Evolutionary conservation across 2,888 invertebrate species (phyloP).

Genomic region (Agrotis exclamationis): DNA sequence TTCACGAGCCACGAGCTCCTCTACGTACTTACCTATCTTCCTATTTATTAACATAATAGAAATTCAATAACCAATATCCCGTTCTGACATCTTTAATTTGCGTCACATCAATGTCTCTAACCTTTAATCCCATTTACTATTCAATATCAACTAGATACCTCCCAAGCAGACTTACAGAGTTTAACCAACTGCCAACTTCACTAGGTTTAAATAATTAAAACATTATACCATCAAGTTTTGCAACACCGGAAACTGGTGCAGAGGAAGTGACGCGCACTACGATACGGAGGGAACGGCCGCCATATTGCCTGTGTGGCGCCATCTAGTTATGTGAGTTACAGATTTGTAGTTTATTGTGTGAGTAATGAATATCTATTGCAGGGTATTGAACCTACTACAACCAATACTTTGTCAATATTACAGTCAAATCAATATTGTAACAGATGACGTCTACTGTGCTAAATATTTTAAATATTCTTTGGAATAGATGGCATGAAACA

Average conservation of each 20-base stretch:
- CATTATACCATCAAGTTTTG: constrained; percentile 52
- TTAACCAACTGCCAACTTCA: constrained; percentile 3
- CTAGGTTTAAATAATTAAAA: constrained; percentile 51
- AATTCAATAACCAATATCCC: background rate
- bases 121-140: constrained; percentile 14
- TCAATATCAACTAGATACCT: background rate
- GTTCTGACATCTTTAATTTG: constrained; percentile 15
- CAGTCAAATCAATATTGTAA: too few species aligned
- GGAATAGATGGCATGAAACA: too few species aligned
- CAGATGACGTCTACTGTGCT: too few species aligned
- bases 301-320: constrained; percentile 75
- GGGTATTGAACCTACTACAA: too few species aligned
- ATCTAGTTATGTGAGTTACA: constrained; percentile 52
- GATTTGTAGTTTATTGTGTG: background rate
- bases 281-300: constrained; percentile 73
- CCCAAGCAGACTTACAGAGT: constrained; percentile 9
- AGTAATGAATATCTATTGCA: background rate
- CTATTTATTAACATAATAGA: too few species aligned
- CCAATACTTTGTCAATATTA: too few species aligned
- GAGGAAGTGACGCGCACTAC: constrained; percentile 73
- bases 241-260: constrained; percentile 63
- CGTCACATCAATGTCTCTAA: constrained; percentile 16
- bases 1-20: too few species aligned
- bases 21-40: too few species aligned
- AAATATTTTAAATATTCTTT: too few species aligned